These are phyloP conservation scores for Alligator mississippiensis DNA, from an alignment of 2,113 vertebrate genomes.

Conservation along the genomic window DNA sequence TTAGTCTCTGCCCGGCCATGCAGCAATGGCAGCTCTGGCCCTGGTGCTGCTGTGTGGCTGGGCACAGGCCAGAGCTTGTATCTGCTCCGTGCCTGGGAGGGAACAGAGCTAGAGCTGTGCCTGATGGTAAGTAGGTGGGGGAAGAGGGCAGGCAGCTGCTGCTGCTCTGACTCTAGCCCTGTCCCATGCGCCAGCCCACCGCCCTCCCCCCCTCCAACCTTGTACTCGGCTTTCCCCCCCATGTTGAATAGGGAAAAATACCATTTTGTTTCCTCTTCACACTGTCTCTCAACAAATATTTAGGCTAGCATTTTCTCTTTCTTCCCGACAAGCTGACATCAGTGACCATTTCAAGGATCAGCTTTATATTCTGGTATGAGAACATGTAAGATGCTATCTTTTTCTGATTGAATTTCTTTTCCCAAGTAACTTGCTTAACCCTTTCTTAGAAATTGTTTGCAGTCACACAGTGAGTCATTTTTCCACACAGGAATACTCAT, in stretches of 20 bases:
- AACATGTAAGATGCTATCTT: constrained; percentile 71
- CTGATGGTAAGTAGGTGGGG: no score
- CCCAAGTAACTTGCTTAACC: constrained; percentile 70
- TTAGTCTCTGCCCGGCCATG: no score
- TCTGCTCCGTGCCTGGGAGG: no score
- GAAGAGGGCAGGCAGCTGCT: no score
- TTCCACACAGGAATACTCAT: constrained; percentile 44
- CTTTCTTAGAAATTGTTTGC: constrained; percentile 62
- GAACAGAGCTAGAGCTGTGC: no score
- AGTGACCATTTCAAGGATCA: constrained; percentile 65
- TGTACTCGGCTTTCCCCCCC: not conserved
- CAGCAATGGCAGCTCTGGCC: no score
- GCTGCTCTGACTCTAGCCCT: not conserved
- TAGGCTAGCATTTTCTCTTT: constrained; percentile 53
- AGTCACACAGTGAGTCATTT: constrained; percentile 65
- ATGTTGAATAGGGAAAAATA: not conserved
- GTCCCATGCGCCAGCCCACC: not conserved
- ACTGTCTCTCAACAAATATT: not conserved
- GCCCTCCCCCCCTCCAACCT: not conserved
- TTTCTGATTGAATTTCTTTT: constrained; percentile 68
- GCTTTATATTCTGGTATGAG: constrained; percentile 60
- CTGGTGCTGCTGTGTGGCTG: no score
- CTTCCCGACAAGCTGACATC: constrained; percentile 58
- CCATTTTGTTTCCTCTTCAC: no score
- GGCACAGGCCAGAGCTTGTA: no score